These are phyloP conservation scores for Trinorchestia longiramus DNA, from an alignment of 1,140 invertebrate genomes.

Conservation along the genomic window DNA sequence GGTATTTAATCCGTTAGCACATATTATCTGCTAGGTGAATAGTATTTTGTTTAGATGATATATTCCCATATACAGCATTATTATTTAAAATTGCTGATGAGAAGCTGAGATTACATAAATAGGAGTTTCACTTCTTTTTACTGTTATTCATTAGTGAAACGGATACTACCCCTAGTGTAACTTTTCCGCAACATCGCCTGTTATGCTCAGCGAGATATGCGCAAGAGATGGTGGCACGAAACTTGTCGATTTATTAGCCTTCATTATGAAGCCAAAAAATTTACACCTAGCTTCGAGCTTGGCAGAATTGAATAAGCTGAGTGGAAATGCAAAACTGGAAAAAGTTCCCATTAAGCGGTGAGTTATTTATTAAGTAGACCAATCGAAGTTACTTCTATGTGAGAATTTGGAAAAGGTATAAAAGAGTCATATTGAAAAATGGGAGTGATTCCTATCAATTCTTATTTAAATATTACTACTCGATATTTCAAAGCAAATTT, in stretches of 20 bases:
- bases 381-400: neutral
- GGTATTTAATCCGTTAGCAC: too few species aligned
- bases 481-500: neutral
- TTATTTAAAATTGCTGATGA: too few species aligned
- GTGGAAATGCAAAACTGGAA: neutral
- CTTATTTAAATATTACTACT: neutral
- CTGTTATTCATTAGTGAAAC: too few species aligned
- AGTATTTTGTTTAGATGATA: too few species aligned
- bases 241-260: neutral
- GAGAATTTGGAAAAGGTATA: too few species aligned
- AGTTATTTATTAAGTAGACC: neutral
- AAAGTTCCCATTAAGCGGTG: neutral
- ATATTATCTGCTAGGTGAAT: too few species aligned
- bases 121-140: too few species aligned
- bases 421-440: too few species aligned
- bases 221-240: neutral
- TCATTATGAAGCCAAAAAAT: slow-evolving; percentile 26
- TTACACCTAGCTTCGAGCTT: neutral
- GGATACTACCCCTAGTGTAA: neutral
- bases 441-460: neutral
- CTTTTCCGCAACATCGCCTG: neutral
- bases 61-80: too few species aligned
- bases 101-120: too few species aligned
- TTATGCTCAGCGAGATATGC: neutral
- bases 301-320: neutral